Evolutionary conservation across 2,113 vertebrate species (phyloP).

Genomic region (Callospermophilus lateralis): DNA sequence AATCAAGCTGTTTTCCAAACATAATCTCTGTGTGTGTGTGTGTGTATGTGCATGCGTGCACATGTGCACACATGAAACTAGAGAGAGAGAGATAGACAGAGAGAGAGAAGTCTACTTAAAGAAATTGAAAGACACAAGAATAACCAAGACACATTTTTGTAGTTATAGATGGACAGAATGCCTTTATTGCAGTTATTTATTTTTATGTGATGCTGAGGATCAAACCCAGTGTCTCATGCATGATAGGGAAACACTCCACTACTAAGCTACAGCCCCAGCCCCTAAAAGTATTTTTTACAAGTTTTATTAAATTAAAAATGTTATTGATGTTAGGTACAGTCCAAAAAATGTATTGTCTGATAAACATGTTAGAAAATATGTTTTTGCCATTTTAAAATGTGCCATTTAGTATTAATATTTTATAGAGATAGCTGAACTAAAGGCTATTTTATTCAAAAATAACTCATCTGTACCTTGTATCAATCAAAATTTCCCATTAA

Average conservation of each 20-base stretch:
- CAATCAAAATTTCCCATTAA: background rate
- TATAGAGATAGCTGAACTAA: background rate
- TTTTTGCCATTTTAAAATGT: conserved; percentile 19
- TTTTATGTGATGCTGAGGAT: too few species aligned
- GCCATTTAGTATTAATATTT: background rate
- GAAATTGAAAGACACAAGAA: background rate
- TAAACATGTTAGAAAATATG: background rate
- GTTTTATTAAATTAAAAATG: background rate
- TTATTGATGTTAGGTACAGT: background rate
- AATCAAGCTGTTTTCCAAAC: background rate
- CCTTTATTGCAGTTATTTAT: too few species aligned
- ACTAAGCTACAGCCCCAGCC: too few species aligned
- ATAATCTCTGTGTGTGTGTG: background rate
- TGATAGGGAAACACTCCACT: too few species aligned
- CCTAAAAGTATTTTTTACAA: background rate
- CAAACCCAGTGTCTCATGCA: too few species aligned
- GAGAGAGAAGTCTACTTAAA: too few species aligned
- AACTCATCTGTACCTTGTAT: background rate
- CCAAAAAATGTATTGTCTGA: background rate
- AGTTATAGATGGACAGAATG: too few species aligned
- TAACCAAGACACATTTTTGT: background rate
- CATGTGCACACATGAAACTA: too few species aligned
- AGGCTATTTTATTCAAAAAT: background rate
- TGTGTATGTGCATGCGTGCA: accelerated
- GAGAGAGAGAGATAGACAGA: too few species aligned